These are phyloP conservation scores for Caenorhabditis sp. DNA, from an alignment of 2,888 invertebrate species.

Conservation along the genomic window DNA sequence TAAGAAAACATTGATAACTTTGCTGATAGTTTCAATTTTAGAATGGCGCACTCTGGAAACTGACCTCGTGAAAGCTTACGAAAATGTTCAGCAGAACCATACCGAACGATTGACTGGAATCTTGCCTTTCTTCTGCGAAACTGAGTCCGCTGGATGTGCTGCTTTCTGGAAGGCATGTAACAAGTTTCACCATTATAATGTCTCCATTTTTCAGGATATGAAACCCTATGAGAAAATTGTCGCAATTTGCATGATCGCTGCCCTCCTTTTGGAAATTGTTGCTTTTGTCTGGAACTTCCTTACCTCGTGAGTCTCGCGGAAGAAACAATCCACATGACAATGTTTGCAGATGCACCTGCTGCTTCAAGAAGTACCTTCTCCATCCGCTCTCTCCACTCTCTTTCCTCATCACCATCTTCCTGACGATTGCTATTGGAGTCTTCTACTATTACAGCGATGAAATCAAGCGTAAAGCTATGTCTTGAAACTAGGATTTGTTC, in stretches of 20 bases:
- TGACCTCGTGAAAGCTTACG: conserved; percentile 11
- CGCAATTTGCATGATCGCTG: conserved; percentile 60
- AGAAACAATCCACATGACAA: neutral
- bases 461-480: conserved; percentile 18
- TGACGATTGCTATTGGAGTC: conserved; percentile 44
- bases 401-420: conserved; percentile 48
- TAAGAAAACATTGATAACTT: too few relatives aligned
- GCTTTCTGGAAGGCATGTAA: conserved; percentile 45
- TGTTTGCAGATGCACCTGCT: conserved; percentile 54
- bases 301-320: conserved; percentile 48
- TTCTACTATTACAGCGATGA: conserved; percentile 56
- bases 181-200: neutral
- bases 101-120: conserved; percentile 48
- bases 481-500: neutral
- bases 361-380: conserved; percentile 63
- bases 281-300: conserved; percentile 68
- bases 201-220: conserved; percentile 37
- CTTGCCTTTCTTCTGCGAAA: conserved; percentile 50
- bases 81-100: conserved; percentile 30
- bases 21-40: neutral
- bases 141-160: conserved; percentile 33
- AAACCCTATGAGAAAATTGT: conserved; percentile 60
- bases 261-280: conserved; percentile 60
- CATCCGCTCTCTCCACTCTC: conserved; percentile 58
- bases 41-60: conserved; percentile 44